Base-by-base conservation (phyloP, 2,797 vertebrate species). In the Manis javanica region DNA sequence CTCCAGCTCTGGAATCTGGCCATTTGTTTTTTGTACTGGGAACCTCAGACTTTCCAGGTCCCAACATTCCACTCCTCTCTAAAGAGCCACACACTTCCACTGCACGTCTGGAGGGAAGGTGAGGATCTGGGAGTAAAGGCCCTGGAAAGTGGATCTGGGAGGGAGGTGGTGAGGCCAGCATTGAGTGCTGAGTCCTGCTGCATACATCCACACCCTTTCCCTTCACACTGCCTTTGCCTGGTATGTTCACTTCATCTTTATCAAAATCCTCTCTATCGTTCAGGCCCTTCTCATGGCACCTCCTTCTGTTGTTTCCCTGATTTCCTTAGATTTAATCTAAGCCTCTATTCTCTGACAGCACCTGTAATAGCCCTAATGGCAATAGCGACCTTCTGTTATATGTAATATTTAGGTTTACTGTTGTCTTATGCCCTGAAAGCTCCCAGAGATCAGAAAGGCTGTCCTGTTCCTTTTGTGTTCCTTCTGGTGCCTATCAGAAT, bases 1-100 rank as follows among this genome's bases (percentile, higher is more conserved):
- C 1, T 53, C n/a, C 79, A 24, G 63, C 72, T 89, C 57, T 69
- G 68, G 90, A 89, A 95, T 79, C 94, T 29, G 53, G 82, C 68
- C 87, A 42, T 42, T 42, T 46, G 55, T 59, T 85, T 86, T 94
- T 66, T n/a, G 9, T 61, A 51, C 77, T 81, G 31, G 42, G 87
- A 87, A 91, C 64, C 71, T 86, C 79, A 64, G 79, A 57, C 39
- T 59, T 86, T 95, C 63, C 21, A 87, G 81, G 59, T 64, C 79
- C 57, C 51, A 82, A 46, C 34, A 83, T 89, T 93, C 78, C 11
- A 69, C 39, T 31, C 37, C 13, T 15, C 24, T 87, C 63, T 61
- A 74, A 61, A 92, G 53, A 42, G 91, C 53, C 19, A 42, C 19
- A 42, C 21, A 14, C 37, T 91, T 86, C 39, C 26, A 79, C 78